Evolutionary conservation across 2,797 vertebrate genomes (phyloP).

Genomic region (Phyllotis vaccarum): DNA sequence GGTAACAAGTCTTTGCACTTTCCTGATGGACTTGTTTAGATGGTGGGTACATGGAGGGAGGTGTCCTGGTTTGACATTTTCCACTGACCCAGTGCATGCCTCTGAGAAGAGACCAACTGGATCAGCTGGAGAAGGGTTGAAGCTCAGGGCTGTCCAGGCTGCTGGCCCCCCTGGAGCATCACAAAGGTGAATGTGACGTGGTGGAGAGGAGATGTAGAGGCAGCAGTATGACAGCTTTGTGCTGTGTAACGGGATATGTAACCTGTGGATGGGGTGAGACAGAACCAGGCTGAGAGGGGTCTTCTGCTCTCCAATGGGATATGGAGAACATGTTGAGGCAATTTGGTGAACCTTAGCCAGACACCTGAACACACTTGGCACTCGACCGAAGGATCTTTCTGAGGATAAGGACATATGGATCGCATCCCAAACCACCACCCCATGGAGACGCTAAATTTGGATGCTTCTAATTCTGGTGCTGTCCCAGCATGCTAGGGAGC

Average conservation of each 20-base stretch:
- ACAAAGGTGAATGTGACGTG: fast-evolving
- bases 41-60: fast-evolving
- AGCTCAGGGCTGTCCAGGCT: no score
- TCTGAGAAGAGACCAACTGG: neutral
- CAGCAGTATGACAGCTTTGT: fast-evolving
- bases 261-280: fast-evolving
- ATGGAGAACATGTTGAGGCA: neutral
- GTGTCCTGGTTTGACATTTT: neutral
- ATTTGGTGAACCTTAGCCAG: neutral
- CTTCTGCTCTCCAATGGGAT: fast-evolving
- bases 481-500: neutral
- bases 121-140: fast-evolving
- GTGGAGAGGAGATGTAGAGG: neutral
- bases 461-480: neutral
- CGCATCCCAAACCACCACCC: neutral
- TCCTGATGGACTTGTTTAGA: fast-evolving
- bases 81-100: neutral
- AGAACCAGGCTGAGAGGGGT: neutral
- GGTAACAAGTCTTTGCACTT: neutral
- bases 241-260: fast-evolving
- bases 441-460: neutral
- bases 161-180: fast-evolving
- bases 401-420: neutral
- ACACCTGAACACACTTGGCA: neutral
- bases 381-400: neutral